Evolutionary conservation across 2,113 vertebrate species (phyloP).

Genomic region (Tragelaphus imberbis): DNA sequence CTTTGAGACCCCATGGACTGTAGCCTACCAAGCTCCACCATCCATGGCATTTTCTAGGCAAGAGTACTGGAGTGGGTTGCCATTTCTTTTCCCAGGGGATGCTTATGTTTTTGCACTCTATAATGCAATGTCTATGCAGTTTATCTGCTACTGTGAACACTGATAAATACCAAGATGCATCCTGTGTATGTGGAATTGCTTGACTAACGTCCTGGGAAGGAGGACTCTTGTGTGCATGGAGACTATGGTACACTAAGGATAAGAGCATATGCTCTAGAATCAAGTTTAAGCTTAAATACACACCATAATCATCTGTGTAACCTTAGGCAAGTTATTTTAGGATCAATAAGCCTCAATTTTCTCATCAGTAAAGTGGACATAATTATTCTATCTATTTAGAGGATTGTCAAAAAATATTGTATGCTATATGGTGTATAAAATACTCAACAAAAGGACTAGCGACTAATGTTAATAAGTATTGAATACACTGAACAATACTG

Average conservation of each 20-base stretch:
- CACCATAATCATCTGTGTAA: neutral
- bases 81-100: neutral
- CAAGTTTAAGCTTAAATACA: neutral
- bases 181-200: neutral
- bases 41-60: neutral
- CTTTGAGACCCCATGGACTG: neutral
- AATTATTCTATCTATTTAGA: neutral
- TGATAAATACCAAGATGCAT: neutral
- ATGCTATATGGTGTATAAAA: neutral
- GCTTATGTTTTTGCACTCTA: neutral
- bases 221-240: neutral
- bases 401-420: neutral
- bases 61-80: neutral
- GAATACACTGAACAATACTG: neutral
- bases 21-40: neutral
- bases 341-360: neutral
- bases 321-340: neutral
- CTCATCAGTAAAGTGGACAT: neutral
- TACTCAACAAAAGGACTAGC: neutral
- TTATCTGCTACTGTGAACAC: neutral
- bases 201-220: neutral
- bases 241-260: neutral
- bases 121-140: neutral
- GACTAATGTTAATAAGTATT: neutral
- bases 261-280: neutral